Conservation (phyloP, 2,888 invertebrate genomes). For the Elegia similella region DNA sequence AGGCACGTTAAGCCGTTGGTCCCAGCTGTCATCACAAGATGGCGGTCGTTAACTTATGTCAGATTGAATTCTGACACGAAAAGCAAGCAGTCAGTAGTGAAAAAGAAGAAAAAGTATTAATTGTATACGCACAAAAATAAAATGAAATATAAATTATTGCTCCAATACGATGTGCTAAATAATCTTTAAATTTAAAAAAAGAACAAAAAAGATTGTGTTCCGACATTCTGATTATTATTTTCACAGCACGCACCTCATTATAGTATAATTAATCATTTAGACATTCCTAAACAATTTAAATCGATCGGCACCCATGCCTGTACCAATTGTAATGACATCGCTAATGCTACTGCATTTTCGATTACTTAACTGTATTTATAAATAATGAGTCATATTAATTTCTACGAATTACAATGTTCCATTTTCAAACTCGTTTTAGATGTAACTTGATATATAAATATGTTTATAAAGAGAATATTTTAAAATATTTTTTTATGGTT, state of each 20-base stretch:
- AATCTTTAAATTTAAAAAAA: background rate
- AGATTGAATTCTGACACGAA: no score
- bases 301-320: background rate
- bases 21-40: no score
- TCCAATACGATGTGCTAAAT: no score
- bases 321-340: background rate
- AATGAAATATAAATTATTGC: no score
- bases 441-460: no score
- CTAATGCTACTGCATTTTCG: constrained; percentile 1
- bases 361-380: constrained; percentile 5
- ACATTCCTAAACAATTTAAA: constrained; percentile 6
- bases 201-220: background rate
- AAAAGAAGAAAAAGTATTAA: no score
- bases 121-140: no score
- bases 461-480: no score
- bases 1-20: no score
- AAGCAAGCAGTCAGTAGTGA: no score
- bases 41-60: no score
- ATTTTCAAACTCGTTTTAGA: background rate
- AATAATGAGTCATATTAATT: background rate
- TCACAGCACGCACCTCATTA: background rate
- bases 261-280: background rate
- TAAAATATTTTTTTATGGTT: no score
- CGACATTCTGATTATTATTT: background rate
- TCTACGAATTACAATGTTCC: background rate